Conservation (phyloP, 2,888 invertebrate genomes). For the Agrilus cyanescens region DNA sequence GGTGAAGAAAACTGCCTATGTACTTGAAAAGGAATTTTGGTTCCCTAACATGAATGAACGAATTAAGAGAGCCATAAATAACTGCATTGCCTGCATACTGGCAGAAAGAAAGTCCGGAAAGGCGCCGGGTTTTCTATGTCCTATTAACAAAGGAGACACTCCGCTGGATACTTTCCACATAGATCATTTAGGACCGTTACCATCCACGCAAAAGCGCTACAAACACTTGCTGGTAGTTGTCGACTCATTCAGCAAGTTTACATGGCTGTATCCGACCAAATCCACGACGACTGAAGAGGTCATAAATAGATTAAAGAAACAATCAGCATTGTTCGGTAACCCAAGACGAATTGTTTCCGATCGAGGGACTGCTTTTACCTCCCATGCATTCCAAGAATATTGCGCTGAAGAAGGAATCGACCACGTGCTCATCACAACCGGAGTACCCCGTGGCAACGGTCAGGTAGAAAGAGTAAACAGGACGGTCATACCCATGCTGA, state of each 20-base stretch:
- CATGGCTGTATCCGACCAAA: too few relatives aligned
- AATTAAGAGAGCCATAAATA: neutral
- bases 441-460: neutral
- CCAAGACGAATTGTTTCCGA: slow-evolving; percentile 12
- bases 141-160: slow-evolving; percentile 18
- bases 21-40: slow-evolving; percentile 18
- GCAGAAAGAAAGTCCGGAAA: slow-evolving; percentile 15
- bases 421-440: slow-evolving; percentile 7
- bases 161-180: slow-evolving; percentile 24
- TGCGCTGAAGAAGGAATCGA: slow-evolving; percentile 7
- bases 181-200: slow-evolving; percentile 25
- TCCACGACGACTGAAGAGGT: slow-evolving; percentile 6
- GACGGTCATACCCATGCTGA: slow-evolving; percentile 4
- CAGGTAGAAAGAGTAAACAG: slow-evolving; percentile 8
- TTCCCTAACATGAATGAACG: slow-evolving; percentile 12
- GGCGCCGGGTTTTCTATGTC: slow-evolving; percentile 18
- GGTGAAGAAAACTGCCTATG: slow-evolving; percentile 18
- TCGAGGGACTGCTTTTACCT: slow-evolving; percentile 13
- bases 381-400: slow-evolving; percentile 6
- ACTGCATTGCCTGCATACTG: slow-evolving; percentile 16
- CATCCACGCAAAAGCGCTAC: slow-evolving; percentile 21
- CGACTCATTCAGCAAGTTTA: slow-evolving; percentile 16
- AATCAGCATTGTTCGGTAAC: slow-evolving; percentile 11
- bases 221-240: slow-evolving; percentile 22
- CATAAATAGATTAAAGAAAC: slow-evolving; percentile 5